Conservation (phyloP, 92 coral and sea anemone genomes). For the Scolanthus callimorphus region DNA sequence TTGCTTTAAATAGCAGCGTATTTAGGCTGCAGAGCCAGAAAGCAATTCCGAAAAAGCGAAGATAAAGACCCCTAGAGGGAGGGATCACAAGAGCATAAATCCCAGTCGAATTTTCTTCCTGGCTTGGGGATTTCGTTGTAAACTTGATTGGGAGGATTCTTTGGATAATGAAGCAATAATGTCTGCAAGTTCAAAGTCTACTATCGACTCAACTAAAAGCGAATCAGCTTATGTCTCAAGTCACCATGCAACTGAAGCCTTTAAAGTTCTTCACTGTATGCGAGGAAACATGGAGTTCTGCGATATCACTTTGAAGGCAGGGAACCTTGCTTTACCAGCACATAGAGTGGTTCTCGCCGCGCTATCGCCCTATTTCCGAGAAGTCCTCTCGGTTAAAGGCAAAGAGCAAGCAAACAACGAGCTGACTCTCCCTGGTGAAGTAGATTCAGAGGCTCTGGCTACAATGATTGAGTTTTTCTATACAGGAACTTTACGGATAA, state of each 20-base stretch:
- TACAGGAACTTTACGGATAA: constrained; percentile 56
- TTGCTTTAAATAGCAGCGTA: too few species aligned
- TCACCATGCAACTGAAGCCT: constrained; percentile 15
- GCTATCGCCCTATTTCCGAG: constrained; percentile 69
- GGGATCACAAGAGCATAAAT: too few species aligned
- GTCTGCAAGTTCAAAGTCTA: constrained; percentile 37
- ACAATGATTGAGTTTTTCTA: constrained; percentile 76
- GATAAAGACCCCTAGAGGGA: too few species aligned
- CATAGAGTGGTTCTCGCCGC: constrained; percentile 79
- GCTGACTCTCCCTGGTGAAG: constrained; percentile 36
- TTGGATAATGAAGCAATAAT: too few species aligned
- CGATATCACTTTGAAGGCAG: constrained; percentile 64
- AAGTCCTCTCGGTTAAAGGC: constrained; percentile 22
- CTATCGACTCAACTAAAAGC: constrained; percentile 13
- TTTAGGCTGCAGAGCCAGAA: too few species aligned
- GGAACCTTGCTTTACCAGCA: constrained; percentile 64
- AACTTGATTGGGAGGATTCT: too few species aligned
- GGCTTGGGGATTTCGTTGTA: too few species aligned
- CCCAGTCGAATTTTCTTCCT: too few species aligned
- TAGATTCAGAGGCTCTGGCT: constrained; percentile 59
- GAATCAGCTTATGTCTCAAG: constrained; percentile 11
- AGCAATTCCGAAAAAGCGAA: too few species aligned
- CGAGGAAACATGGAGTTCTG: constrained; percentile 71
- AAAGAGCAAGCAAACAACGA: constrained; percentile 20
- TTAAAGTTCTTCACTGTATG: constrained; percentile 60